These are phyloP conservation scores for Gymnothorax reevesii DNA, from an alignment of 2,797 vertebrate genomes.

Conservation along the genomic window DNA sequence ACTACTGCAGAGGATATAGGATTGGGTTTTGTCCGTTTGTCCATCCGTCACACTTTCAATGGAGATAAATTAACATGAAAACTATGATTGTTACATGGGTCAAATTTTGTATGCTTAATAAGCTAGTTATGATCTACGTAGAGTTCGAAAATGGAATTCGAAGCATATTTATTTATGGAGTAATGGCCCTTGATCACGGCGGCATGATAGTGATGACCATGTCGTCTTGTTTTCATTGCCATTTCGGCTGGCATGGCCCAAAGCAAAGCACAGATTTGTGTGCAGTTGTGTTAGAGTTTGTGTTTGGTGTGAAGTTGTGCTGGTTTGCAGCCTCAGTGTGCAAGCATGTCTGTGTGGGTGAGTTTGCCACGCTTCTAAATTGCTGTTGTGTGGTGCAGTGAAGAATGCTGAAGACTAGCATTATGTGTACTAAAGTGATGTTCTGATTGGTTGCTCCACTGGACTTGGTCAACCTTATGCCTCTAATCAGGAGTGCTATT, in stretches of 20 bases:
- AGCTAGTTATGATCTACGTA: too few relatives aligned
- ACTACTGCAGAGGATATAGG: too few relatives aligned
- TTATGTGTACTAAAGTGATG: neutral
- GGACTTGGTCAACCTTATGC: neutral
- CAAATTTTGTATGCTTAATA: too few relatives aligned
- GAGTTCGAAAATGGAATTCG: too few relatives aligned
- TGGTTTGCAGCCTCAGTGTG: neutral
- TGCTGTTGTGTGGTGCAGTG: neutral
- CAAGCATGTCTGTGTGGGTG: too few relatives aligned
- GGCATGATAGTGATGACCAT: too few relatives aligned
- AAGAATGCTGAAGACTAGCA: neutral
- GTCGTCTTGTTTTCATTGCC: neutral
- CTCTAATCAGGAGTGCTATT: neutral
- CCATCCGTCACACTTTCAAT: too few relatives aligned
- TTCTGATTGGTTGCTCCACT: neutral
- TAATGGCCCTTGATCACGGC: too few relatives aligned
- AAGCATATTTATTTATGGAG: too few relatives aligned
- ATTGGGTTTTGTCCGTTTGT: too few relatives aligned
- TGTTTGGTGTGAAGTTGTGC: neutral
- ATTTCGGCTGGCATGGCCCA: neutral
- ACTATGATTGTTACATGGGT: too few relatives aligned
- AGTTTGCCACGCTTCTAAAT: neutral
- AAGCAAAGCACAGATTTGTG: conserved; percentile 8
- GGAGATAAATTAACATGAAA: too few relatives aligned
- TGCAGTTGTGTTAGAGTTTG: neutral